Base-by-base conservation (phyloP, 2,113 vertebrate genomes). In the Pedionomus torquatus region DNA sequence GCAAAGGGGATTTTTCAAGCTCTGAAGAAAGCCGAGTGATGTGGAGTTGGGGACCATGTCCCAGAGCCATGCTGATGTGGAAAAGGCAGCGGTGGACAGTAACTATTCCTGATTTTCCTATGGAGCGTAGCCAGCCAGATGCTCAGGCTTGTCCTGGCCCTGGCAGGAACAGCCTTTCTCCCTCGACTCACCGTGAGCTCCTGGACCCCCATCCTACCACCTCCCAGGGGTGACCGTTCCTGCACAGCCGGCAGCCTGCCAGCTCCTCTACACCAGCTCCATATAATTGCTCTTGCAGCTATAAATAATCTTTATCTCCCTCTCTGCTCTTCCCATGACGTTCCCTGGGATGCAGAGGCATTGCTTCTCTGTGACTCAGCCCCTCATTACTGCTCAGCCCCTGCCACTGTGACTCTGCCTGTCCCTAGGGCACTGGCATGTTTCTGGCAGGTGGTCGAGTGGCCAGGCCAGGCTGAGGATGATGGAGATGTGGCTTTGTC, bases 221-320 rank as follows among this genome's bases (percentile, higher is more conserved):
- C 48, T 51, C 30, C 19, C 30, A 9, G 25, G 61, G 49, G 18
- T 51, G 71, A 13, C 37, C 13, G 1, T 7, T 69, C 41, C 81
- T 33, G 74, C 18, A 19, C 74, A 79, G 74, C 64, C 31, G 28
- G 69, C 90, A 93, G 94, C 78, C 92, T 87, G 93, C 82, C 85
- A 82, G 90, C 33, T 87, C 65, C 69, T 91, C 69, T 51, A 30
- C 60, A 35, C 58, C 58, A 57, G 78, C 85, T 57, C 65, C 0
- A 0, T 49, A 1, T 82, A 90, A 90, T 79, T 83, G 88, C 77
- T 88, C 57, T 49, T 13, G 51, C 60, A 66, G 82, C 94, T 90
- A 78, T 84, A 93, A 93, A 96, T 90, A 90, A 87, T 68, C 55
- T 16, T 57, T 20, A 54, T 48, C 68, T 93, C 77, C 55, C 28